phyloP scores from a whole-genome alignment of 1,140 invertebrate genomes.

The Pentalonia nigronervosa region DNA sequence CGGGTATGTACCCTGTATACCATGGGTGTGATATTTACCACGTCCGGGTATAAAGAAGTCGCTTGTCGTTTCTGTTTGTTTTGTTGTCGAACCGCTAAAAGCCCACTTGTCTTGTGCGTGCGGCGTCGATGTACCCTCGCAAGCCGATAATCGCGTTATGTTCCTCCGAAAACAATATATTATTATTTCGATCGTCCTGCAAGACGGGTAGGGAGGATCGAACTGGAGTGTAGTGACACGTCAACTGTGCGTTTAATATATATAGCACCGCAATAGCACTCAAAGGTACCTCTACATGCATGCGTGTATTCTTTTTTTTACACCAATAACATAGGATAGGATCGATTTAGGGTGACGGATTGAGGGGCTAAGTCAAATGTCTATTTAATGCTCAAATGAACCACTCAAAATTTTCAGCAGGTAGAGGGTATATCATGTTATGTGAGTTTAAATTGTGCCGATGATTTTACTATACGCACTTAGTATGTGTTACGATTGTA shows the following conservation, averaged over 20 bases:
- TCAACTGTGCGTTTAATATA: neutral
- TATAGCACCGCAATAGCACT: neutral
- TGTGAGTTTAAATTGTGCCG: neutral
- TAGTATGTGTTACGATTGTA: no score
- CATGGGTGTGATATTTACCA: neutral
- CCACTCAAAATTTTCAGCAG: neutral
- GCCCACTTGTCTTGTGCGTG: constrained; percentile 45
- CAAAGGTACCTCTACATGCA: neutral
- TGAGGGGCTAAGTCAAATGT: neutral
- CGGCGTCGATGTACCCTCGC: neutral
- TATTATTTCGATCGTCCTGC: neutral
- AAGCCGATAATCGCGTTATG: constrained; percentile 34
- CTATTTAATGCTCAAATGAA: neutral
- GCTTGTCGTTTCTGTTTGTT: constrained; percentile 49
- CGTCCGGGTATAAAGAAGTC: constrained; percentile 4
- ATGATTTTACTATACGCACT: neutral
- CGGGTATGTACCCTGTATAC: neutral
- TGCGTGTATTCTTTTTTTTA: neutral
- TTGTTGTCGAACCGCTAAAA: constrained; percentile 48
- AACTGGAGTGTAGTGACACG: neutral
- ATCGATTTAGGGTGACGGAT: neutral
- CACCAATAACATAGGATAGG: neutral
- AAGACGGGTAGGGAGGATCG: neutral
- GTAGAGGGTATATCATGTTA: neutral
- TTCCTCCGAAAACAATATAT: constrained; percentile 43